Evolutionary conservation across 2,113 vertebrate species (phyloP), one percentile per base, ranked within the genome.

Genomic region (Tupaia tana): DNA sequence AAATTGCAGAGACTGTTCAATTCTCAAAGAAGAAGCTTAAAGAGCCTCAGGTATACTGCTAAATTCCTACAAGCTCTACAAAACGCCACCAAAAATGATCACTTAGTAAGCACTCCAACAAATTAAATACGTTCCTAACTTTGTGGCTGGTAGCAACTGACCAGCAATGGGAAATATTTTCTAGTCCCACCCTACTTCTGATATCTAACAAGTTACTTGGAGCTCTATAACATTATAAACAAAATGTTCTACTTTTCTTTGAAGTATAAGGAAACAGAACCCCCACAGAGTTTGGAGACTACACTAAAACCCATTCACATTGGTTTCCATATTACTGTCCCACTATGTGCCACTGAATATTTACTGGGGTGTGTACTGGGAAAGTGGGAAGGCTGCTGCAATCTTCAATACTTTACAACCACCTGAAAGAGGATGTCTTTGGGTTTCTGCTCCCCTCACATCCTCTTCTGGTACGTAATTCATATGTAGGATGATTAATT

Each of bases 241-340:
- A 77, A 93, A 78, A 69, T 54, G 1, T n/a, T 25, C 61, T 31
- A 52, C 24, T 94, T 89, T 89, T 86, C 74, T 93, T 93, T 71
- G 31, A 77, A 88, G 9, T 92, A 75, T 88, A 63, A 92, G 25
- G 86, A 95, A 81, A 43, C 31, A 82, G 34, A 83, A 6, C 7
- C 52, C 18, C 29, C 8, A 75, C 22, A 66, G 12, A 83, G 34
- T 83, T 27, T 90, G 16, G 15, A 73, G 27, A 84, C 2, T 25
- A 56, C 9, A 54, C 81, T 2, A 61, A 58, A 97, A 66, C 67
- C 61, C 31, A 0, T 59, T 83, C 19, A 25, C 24, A 27, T 15
- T 85, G 27, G 67, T 22, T 94, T 67, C 9, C 29, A 20, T 16
- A 4, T 78, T 59, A 52, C 25, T 67, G 20, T 8, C 6, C 69